Evolutionary conservation across 2,888 invertebrate genomes (phyloP).

Genomic region (Hipparchia sbordonii): DNA sequence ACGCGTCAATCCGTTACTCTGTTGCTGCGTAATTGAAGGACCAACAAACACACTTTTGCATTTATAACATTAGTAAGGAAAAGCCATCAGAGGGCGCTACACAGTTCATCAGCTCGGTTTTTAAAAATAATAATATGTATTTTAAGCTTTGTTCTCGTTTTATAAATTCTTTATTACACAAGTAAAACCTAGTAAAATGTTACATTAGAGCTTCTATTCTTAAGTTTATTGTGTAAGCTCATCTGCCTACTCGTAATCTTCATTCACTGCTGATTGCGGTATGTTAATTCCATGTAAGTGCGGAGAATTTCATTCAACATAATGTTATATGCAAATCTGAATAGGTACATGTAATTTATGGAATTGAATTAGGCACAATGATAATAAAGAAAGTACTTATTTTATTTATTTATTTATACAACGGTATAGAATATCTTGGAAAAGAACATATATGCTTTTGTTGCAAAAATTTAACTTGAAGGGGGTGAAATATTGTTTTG

Average conservation of each 20-base stretch:
- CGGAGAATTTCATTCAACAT: slow-evolving; percentile 51
- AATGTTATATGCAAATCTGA: slow-evolving; percentile 29
- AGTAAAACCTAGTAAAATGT: neutral
- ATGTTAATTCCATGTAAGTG: slow-evolving; percentile 56
- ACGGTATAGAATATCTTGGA: no score
- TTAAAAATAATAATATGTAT: no score
- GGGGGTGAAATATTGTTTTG: no score
- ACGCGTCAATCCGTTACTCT: neutral
- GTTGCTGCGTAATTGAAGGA: neutral
- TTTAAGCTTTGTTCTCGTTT: no score
- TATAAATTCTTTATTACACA: no score
- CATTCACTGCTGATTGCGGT: slow-evolving; percentile 40
- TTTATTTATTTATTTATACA: no score
- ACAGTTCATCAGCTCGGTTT: no score
- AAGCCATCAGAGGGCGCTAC: no score
- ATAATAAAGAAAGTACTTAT: neutral
- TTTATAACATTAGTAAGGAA: neutral
- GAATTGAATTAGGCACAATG: neutral
- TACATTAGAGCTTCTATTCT: neutral
- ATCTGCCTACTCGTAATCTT: neutral
- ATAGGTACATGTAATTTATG: slow-evolving; percentile 13
- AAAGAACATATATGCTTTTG: no score
- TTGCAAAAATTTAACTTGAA: no score
- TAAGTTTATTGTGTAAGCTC: slow-evolving; percentile 1
- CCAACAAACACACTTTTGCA: neutral